A percentile compares a stretch with the other conserved stretches of the same genome.
Conservation (phyloP, 35 echinoderm and acorn worm species). For the Hemicentrotus pulcherrimus region DNA sequence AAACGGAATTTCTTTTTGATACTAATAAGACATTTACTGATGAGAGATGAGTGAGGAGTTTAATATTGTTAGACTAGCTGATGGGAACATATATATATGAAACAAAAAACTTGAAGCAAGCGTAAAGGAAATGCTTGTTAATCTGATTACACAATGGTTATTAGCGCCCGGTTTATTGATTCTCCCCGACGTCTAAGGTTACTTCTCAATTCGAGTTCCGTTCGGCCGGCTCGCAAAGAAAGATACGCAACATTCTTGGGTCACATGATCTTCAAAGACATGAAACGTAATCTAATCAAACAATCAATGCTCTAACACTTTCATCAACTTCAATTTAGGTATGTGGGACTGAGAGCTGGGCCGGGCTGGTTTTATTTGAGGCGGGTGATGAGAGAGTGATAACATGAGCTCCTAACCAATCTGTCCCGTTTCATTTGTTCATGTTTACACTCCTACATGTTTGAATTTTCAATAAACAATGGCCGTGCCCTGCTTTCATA, state of each 20-base stretch:
- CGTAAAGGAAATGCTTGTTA: neutral
- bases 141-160: neutral
- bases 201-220: neutral
- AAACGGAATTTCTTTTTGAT: too few species aligned
- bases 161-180: neutral
- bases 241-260: neutral
- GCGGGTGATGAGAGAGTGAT: neutral
- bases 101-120: neutral
- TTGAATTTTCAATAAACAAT: neutral
- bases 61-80: neutral
- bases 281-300: neutral
- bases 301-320: constrained; percentile 1
- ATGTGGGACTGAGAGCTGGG: neutral
- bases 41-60: neutral
- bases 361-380: neutral
- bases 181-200: neutral
- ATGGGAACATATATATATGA: neutral
- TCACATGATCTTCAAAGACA: neutral
- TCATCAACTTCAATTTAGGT: constrained; percentile 13
- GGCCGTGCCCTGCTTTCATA: neutral
- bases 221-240: neutral
- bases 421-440: neutral
- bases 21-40: too few species aligned
- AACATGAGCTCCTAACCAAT: constrained; percentile 10
- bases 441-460: neutral